These are phyloP conservation scores for Caretta caretta DNA, from an alignment of 2,113 vertebrate species.

Conservation along the genomic window DNA sequence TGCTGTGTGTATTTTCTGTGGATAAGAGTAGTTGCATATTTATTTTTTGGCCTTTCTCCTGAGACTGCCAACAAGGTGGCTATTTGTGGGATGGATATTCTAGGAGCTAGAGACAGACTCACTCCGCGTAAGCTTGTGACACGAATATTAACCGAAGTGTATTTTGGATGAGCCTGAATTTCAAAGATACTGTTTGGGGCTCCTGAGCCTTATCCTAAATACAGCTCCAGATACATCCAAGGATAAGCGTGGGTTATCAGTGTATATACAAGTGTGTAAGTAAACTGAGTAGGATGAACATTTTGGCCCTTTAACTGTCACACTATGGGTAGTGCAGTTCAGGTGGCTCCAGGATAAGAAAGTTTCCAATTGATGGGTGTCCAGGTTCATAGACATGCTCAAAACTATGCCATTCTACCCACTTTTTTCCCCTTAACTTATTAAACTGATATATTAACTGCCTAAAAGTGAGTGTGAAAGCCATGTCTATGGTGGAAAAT, in stretches of 20 bases:
- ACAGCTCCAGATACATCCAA: not conserved
- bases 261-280: not conserved
- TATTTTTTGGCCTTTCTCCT: not conserved
- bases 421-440: not conserved
- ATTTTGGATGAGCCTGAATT: not conserved
- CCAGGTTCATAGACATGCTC: not conserved
- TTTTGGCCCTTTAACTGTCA: not conserved
- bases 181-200: not conserved
- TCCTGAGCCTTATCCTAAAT: not conserved
- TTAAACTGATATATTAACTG: not conserved
- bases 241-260: not conserved
- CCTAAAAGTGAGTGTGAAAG: not conserved
- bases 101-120: not conserved
- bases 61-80: not conserved
- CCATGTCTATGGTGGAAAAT: not conserved
- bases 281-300: not conserved
- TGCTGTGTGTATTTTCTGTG: not conserved
- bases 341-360: not conserved
- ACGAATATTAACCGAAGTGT: not conserved
- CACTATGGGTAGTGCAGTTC: not conserved
- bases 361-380: not conserved
- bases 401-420: not conserved
- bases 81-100: not conserved
- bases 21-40: not conserved
- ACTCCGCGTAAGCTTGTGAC: not conserved